Evolutionary conservation across 2,888 invertebrate species (phyloP), one percentile per base, ranked within the genome.

Genomic region (Pycnomerus fuliginosus): DNA sequence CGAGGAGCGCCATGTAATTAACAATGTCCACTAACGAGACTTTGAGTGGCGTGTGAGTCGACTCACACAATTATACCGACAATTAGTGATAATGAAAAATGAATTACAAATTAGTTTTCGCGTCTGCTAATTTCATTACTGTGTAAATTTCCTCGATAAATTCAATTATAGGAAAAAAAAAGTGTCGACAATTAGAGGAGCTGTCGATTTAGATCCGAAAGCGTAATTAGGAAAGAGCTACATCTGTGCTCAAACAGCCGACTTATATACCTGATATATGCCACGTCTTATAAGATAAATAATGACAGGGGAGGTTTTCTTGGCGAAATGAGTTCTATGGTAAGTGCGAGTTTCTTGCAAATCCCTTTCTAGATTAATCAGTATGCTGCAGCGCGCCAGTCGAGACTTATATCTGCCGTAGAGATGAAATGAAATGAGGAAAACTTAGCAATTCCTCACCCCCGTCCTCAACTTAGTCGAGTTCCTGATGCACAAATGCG

Each of bases 381-480:
- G 69, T 70, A 70, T 70, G 69, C 70, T 65, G 64, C 58, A 58
- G 62, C 59, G 67, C 60, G 61, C 64, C 55, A 53, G 61, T 60
- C 60, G 62, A 66, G 67, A 68, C 69, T 69, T 69, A 68, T 70
- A 69, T 69, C 69, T 66, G 64, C 65, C 68, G 67, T 68, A 64
- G 65, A 70, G 68, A 69, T 69, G 68, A 69, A 70, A 70, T 68
- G 70, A 70, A 71, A 71, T 70, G 69, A 71, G 69, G 70, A 69
- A 71, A 71, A 71, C 70, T 71, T 71, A 71, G 69, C 68, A 71
- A 70, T 71, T 68, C 70, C 70, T 67, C 69, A 69, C 63, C 64
- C 67, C 64, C 55, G 45, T 24, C 48, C 52, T 55, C 44, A 40
- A 50, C 48, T 36, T 56, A 55, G 56, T 55, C 33, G 41, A 42